phyloP scores from a whole-genome alignment of 2,888 invertebrate genomes.

The Cheilosia scutellata region DNA sequence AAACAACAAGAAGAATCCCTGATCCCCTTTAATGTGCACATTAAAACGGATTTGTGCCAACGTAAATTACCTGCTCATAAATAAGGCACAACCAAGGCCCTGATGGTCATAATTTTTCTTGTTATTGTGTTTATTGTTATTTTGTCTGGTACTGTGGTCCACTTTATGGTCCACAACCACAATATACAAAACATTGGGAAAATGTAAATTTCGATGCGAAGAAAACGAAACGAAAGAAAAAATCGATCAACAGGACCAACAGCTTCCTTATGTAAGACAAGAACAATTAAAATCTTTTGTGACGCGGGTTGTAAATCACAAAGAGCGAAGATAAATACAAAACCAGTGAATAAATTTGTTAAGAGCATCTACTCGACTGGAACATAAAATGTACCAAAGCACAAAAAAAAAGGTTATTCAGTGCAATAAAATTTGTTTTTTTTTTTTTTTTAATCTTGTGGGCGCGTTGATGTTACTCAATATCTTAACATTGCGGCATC shows the following conservation, averaged over 20 bases:
- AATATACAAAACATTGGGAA: conserved; percentile 9
- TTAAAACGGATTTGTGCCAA: conserved; percentile 69
- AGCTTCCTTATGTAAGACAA: conserved; percentile 63
- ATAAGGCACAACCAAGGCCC: conserved; percentile 59
- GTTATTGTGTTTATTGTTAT: conserved; percentile 33
- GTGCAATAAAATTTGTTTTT: conserved; percentile 26
- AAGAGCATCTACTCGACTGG: conserved; percentile 7
- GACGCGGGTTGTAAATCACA: conserved; percentile 62
- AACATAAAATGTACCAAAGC: neutral
- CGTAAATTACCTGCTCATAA: conserved; percentile 69
- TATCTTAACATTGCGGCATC: conserved; percentile 9
- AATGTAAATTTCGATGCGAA: conserved; percentile 1
- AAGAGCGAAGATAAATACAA: conserved; percentile 60
- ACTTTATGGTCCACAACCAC: conserved; percentile 22
- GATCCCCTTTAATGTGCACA: conserved; percentile 63
- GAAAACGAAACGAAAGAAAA: conserved; percentile 1
- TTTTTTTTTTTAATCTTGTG: conserved; percentile 32
- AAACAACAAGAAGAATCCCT: conserved; percentile 39
- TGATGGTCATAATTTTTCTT: conserved; percentile 39
- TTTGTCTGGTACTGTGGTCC: conserved; percentile 43
- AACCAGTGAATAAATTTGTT: conserved; percentile 64
- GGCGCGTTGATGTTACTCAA: conserved; percentile 53
- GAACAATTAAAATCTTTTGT: conserved; percentile 65
- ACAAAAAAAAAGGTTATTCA: conserved; percentile 26
- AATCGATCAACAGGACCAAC: conserved; percentile 54